These are phyloP conservation scores for Microcebus tavaratra DNA, from an alignment of 2,113 vertebrate genomes.

Conservation along the genomic window DNA sequence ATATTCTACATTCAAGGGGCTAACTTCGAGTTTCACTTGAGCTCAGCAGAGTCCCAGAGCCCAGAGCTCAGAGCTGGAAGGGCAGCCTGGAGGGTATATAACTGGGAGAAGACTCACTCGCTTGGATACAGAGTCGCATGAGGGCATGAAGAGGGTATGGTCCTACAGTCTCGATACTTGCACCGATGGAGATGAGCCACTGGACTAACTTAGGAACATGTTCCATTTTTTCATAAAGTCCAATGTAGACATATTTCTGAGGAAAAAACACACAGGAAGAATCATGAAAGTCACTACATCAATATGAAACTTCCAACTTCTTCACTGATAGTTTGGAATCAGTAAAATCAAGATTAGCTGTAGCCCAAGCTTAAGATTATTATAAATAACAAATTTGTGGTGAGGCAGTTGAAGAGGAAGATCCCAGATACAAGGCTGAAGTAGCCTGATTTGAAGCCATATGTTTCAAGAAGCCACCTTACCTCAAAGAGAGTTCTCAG, in stretches of 20 bases:
- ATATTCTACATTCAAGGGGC: not conserved
- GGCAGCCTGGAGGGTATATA: accelerated
- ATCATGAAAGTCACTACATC: not conserved
- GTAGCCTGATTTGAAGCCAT: not conserved
- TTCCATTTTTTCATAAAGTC: slow-evolving; percentile 75
- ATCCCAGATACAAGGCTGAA: not conserved
- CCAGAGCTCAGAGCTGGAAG: not conserved
- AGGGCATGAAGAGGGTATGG: slow-evolving; percentile 82
- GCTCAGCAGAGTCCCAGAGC: not conserved
- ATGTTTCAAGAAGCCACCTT: slow-evolving; percentile 18
- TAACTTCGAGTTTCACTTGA: not conserved
- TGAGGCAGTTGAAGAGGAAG: not conserved
- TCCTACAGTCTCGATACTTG: slow-evolving; percentile 82
- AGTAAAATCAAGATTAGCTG: not conserved
- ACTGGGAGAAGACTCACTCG: slow-evolving; percentile 79
- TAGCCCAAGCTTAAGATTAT: not conserved
- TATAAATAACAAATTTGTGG: not conserved
- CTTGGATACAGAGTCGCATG: slow-evolving; percentile 85
- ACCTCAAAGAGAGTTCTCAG: slow-evolving; percentile 88
- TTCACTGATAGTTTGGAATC: not conserved
- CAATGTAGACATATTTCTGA: slow-evolving; percentile 79
- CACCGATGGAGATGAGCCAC: slow-evolving; percentile 86
- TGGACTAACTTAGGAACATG: slow-evolving; percentile 80
- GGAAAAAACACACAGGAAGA: not conserved
- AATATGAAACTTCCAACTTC: not conserved